Evolutionary conservation across 2,113 vertebrate species (phyloP).

Genomic region (Trematocara macrostoma): DNA sequence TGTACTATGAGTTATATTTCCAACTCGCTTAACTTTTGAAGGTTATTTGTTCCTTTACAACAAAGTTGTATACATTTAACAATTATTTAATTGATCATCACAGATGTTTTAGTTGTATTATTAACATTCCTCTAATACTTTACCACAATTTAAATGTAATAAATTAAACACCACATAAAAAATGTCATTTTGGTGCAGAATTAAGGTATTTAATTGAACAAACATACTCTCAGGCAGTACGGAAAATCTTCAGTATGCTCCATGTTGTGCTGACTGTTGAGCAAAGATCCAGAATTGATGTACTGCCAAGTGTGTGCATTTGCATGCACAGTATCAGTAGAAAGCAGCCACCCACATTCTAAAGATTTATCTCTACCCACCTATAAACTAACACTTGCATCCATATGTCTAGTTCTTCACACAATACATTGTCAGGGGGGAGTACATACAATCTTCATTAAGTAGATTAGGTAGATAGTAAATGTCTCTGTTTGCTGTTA

Average conservation of each 20-base stretch:
- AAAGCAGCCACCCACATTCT: slow-evolving; percentile 51
- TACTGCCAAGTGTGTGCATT: slow-evolving; percentile 15
- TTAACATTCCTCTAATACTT: not conserved
- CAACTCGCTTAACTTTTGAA: not conserved
- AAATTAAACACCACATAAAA: not conserved
- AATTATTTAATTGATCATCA: not conserved
- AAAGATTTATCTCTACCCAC: slow-evolving; percentile 40
- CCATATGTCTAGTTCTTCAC: slow-evolving; percentile 10
- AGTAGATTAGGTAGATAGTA: not conserved
- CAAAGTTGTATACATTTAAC: not conserved
- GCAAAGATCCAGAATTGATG: slow-evolving; percentile 6
- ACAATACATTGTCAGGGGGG: not conserved
- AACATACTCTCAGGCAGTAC: not conserved
- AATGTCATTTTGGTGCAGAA: not conserved
- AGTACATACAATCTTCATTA: not conserved
- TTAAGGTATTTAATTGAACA: not conserved
- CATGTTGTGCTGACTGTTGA: slow-evolving; percentile 10
- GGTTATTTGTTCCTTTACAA: not conserved
- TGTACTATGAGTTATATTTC: too few relatives aligned
- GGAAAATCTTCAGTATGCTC: not conserved
- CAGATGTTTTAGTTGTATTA: not conserved
- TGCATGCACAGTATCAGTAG: slow-evolving; percentile 35
- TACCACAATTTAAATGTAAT: not conserved
- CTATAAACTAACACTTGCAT: slow-evolving; percentile 28
- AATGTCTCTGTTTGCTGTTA: not conserved